Evolutionary conservation across 2,888 invertebrate genomes (phyloP).

Genomic region (Orthosia gothica): DNA sequence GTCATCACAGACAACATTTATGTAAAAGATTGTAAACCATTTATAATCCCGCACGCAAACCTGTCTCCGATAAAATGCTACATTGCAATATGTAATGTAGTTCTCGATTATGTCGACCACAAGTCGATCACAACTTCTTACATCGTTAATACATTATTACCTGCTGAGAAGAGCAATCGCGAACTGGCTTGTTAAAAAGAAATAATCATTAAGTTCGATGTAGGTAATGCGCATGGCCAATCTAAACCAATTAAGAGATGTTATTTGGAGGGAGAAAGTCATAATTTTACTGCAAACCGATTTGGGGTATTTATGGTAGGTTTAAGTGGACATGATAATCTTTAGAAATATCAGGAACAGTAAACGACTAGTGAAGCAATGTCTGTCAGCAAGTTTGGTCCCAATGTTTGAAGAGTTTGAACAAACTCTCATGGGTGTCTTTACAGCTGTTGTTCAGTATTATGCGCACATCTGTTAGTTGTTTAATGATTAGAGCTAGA

Average conservation of each 20-base stretch:
- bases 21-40: neutral
- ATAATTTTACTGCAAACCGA: conserved; percentile 13
- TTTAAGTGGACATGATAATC: conserved; percentile 6
- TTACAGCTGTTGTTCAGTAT: neutral
- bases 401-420: conserved; percentile 17
- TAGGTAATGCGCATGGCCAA: conserved; percentile 48
- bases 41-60: conserved; percentile 1
- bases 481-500: neutral
- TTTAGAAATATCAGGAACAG: neutral
- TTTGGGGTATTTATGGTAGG: conserved; percentile 2
- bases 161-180: conserved; percentile 45
- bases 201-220: conserved; percentile 63
- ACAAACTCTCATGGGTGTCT: neutral
- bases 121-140: conserved; percentile 39
- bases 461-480: neutral
- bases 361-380: neutral
- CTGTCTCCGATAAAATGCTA: conserved; percentile 12
- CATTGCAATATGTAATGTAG: conserved; percentile 24
- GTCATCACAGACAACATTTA: neutral
- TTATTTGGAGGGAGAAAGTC: conserved; percentile 45
- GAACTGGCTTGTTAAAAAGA: conserved; percentile 61
- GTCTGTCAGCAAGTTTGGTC: neutral
- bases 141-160: conserved; percentile 48
- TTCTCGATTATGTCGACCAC: conserved; percentile 21
- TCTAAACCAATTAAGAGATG: conserved; percentile 52